Evolutionary conservation across 2,888 invertebrate genomes (phyloP).

Genomic region (Saturnia japonica): DNA sequence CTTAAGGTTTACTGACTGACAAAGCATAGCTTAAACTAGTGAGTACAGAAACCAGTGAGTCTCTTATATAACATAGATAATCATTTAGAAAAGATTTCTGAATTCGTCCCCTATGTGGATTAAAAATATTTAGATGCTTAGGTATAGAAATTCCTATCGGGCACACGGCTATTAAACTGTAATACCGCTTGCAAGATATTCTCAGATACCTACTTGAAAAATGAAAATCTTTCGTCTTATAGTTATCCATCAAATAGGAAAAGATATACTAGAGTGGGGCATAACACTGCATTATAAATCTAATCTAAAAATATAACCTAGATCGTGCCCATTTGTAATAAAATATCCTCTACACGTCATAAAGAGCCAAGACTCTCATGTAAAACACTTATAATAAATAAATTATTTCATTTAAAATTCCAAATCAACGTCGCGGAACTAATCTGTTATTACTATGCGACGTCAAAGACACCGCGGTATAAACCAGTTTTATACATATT

Average conservation of each 20-base stretch:
- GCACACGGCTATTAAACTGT: neutral
- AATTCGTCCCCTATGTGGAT: too few species aligned
- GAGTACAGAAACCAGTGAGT: too few species aligned
- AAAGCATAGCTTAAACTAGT: too few species aligned
- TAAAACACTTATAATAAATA: conserved; percentile 11
- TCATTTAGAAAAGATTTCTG: too few species aligned
- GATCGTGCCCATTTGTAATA: neutral
- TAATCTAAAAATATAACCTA: neutral
- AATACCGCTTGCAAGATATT: neutral
- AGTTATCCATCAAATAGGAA: neutral
- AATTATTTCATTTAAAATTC: conserved; percentile 10
- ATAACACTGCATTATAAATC: neutral
- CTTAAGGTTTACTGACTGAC: too few species aligned
- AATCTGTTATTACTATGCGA: conserved; percentile 16
- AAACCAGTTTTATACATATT: conserved; percentile 21
- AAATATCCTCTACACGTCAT: neutral
- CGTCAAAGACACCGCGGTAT: conserved; percentile 15
- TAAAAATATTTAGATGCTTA: too few species aligned
- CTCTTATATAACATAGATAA: too few species aligned
- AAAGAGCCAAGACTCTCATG: neutral
- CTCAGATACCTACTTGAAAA: neutral
- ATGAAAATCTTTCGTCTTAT: neutral
- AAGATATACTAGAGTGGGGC: neutral
- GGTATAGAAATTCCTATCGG: neutral
- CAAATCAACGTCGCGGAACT: conserved; percentile 15